A percentile compares a stretch with the other conserved stretches of the same genome.
phyloP scores from a whole-genome alignment of 1,140 invertebrate genomes.

The Drosophila melanica region DNA sequence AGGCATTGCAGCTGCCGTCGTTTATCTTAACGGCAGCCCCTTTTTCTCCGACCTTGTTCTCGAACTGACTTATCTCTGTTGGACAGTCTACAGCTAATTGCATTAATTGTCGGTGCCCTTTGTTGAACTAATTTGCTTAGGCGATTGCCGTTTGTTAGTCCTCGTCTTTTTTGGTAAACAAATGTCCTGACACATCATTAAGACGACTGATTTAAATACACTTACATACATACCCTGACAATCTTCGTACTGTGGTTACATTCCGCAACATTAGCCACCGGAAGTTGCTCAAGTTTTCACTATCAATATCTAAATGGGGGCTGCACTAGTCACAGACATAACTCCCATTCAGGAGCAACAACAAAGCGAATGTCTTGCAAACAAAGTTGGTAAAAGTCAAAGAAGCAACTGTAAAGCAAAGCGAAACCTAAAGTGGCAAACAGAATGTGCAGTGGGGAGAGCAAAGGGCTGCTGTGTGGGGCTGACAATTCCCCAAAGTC shows the following conservation, averaged over 20 bases:
- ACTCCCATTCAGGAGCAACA: conserved; percentile 31
- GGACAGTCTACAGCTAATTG: conserved; percentile 24
- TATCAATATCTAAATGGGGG: conserved; percentile 72
- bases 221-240: neutral
- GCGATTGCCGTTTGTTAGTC: neutral
- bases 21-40: conserved; percentile 57
- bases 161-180: neutral
- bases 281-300: conserved; percentile 73
- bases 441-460: conserved; percentile 27
- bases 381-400: conserved; percentile 54
- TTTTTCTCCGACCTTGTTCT: conserved; percentile 7
- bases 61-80: neutral
- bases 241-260: conserved; percentile 3
- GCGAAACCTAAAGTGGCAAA: conserved; percentile 67
- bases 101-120: conserved; percentile 35
- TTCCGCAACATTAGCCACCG: conserved; percentile 73
- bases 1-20: conserved; percentile 4
- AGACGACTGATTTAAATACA: conserved; percentile 35
- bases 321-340: conserved; percentile 44
- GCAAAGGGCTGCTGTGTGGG: conserved; percentile 22
- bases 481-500: conserved; percentile 76
- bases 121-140: conserved; percentile 16
- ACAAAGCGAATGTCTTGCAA: conserved; percentile 34
- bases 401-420: conserved; percentile 45
- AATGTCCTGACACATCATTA: neutral